Evolutionary conservation across 2,888 invertebrate species (phyloP).

Genomic region (Hermaeophaga mercurialis): DNA sequence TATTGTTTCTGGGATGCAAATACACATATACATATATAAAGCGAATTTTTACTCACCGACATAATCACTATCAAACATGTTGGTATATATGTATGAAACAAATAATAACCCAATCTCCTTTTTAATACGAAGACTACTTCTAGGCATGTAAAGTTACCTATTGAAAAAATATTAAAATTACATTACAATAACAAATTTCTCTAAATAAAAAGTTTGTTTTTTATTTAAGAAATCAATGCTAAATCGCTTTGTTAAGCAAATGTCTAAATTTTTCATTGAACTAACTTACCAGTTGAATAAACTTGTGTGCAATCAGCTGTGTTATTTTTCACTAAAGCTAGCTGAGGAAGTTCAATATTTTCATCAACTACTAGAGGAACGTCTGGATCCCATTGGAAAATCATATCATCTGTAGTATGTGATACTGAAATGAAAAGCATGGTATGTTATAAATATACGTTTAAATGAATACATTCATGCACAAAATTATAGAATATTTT

Average conservation of each 20-base stretch:
- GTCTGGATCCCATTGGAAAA: conserved; percentile 92
- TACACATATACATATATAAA: too few species aligned
- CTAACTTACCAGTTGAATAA: conserved; percentile 78
- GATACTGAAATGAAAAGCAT: too few species aligned
- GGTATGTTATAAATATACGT: too few species aligned
- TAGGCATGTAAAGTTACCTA: conserved; percentile 90
- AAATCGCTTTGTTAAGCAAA: not conserved
- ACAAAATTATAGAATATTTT: too few species aligned
- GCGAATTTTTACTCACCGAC: conserved; percentile 75
- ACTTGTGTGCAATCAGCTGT: conserved; percentile 92
- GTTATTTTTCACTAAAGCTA: conserved; percentile 81
- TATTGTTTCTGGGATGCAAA: too few species aligned
- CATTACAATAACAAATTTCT: too few species aligned
- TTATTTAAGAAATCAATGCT: not conserved
- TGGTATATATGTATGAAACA: conserved; percentile 93
- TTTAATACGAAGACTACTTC: conserved; percentile 90
- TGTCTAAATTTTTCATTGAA: not conserved
- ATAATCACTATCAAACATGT: conserved; percentile 94
- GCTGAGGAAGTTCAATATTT: conserved; percentile 88
- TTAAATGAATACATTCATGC: too few species aligned
- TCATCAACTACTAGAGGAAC: conserved; percentile 88
- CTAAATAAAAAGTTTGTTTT: too few species aligned
- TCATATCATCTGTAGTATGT: conserved; percentile 91
- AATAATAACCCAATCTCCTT: conserved; percentile 85
- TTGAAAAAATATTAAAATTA: conserved; percentile 22